Evolutionary conservation across 2,797 vertebrate genomes (phyloP).

Genomic region (Myripristis murdjan): DNA sequence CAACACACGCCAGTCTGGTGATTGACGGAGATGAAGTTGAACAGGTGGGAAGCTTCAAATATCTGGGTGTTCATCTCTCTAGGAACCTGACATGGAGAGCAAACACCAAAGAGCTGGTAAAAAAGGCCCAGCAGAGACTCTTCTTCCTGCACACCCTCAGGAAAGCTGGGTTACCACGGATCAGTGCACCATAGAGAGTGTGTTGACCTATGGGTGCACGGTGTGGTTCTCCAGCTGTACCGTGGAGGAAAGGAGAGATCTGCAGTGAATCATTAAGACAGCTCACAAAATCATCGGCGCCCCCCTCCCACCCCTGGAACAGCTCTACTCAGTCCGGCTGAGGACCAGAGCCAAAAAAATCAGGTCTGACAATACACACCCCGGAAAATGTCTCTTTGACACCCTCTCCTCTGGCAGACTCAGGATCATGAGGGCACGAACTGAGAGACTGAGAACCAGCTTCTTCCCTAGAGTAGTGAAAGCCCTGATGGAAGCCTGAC

Average conservation of each 20-base stretch:
- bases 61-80: neutral
- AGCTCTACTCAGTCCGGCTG: neutral
- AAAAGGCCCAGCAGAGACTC: neutral
- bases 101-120: neutral
- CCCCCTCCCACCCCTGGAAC: neutral
- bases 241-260: neutral
- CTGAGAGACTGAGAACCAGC: no score
- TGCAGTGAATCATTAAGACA: neutral
- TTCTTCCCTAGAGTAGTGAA: no score
- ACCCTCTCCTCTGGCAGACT: no score
- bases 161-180: neutral
- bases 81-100: neutral
- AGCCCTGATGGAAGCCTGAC: no score
- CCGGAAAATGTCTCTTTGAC: no score
- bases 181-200: neutral
- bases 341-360: neutral
- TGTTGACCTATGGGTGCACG: neutral
- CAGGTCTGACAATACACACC: neutral
- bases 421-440: no score
- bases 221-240: neutral
- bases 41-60: neutral
- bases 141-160: neutral
- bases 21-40: neutral
- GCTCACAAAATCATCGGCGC: neutral
- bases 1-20: neutral